phyloP scores from a whole-genome alignment of 2,113 vertebrate species.

The Aix galericulata region DNA sequence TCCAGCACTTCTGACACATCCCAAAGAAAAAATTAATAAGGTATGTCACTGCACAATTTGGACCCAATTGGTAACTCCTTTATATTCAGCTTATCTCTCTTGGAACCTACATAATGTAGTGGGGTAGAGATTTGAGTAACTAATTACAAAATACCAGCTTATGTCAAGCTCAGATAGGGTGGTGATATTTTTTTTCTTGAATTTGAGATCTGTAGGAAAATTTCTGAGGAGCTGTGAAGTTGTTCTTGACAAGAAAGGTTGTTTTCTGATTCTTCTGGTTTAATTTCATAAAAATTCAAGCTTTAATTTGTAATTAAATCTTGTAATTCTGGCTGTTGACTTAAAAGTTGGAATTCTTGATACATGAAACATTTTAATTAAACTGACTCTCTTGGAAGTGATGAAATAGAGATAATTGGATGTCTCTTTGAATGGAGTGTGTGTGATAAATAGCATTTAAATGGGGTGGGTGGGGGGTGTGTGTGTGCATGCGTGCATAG shows the following conservation, averaged over 20 bases:
- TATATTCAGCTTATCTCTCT: fast-evolving
- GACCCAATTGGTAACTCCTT: fast-evolving
- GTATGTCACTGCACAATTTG: slow-evolving; percentile 68
- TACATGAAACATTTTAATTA: background rate
- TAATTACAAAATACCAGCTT: background rate
- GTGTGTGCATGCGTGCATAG: background rate
- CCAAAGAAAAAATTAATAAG: slow-evolving; percentile 99
- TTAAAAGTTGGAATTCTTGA: background rate
- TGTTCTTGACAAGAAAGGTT: background rate
- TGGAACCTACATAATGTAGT: fast-evolving
- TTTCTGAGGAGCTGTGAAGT: background rate
- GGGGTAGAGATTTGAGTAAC: background rate
- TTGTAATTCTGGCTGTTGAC: background rate
- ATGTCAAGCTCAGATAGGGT: background rate
- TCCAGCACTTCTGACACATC: slow-evolving; percentile 94
- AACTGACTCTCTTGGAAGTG: slow-evolving; percentile 81
- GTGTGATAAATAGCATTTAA: slow-evolving; percentile 3
- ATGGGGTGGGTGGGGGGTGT: background rate
- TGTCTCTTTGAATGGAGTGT: slow-evolving; percentile 69
- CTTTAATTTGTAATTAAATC: background rate
- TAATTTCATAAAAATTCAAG: no score
- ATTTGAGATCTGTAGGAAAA: background rate
- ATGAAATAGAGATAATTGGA: slow-evolving; percentile 85
- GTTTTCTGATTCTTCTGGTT: background rate
- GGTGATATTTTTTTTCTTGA: background rate